Evolutionary conservation across 2,888 invertebrate species (phyloP).

Genomic region (Diachrysia chrysitis): DNA sequence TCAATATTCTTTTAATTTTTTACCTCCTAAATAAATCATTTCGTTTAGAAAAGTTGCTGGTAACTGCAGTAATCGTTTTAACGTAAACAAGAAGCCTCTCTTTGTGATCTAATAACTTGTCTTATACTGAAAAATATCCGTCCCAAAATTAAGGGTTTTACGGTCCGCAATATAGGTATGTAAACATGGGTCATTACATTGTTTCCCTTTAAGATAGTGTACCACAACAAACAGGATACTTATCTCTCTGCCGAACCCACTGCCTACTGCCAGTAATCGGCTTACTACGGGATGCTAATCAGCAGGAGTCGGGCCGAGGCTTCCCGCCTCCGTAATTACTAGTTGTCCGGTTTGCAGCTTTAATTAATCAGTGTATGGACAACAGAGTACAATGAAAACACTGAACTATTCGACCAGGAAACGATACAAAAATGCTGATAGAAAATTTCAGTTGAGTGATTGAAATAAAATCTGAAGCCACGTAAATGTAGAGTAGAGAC

Average conservation of each 20-base stretch:
- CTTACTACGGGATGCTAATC: conserved; percentile 52
- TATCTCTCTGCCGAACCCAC: conserved; percentile 28
- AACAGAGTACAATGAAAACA: conserved; percentile 40
- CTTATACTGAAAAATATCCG: not conserved
- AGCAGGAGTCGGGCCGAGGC: conserved; percentile 18
- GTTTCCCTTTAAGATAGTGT: not conserved
- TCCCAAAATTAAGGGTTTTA: not conserved
- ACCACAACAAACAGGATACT: conserved; percentile 41
- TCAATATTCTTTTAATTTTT: not conserved
- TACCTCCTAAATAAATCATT: not conserved
- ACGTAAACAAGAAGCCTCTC: not conserved
- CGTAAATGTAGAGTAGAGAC: too few relatives aligned
- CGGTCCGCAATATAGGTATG: not conserved
- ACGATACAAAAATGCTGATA: not conserved
- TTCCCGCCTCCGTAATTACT: conserved; percentile 48
- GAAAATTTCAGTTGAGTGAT: too few relatives aligned
- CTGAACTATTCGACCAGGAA: not conserved
- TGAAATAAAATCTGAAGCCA: too few relatives aligned
- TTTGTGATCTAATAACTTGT: not conserved
- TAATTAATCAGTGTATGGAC: conserved; percentile 55
- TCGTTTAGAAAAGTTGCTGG: too few relatives aligned
- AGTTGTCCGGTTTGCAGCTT: conserved; percentile 50
- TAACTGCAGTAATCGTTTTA: not conserved
- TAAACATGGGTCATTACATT: not conserved
- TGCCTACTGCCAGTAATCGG: conserved; percentile 31